Percentiles rank a stretch among this genome's conserved stretches.
These are phyloP conservation scores for Pithys albifrons DNA, from an alignment of 2,113 vertebrate genomes.

Conservation along the genomic window DNA sequence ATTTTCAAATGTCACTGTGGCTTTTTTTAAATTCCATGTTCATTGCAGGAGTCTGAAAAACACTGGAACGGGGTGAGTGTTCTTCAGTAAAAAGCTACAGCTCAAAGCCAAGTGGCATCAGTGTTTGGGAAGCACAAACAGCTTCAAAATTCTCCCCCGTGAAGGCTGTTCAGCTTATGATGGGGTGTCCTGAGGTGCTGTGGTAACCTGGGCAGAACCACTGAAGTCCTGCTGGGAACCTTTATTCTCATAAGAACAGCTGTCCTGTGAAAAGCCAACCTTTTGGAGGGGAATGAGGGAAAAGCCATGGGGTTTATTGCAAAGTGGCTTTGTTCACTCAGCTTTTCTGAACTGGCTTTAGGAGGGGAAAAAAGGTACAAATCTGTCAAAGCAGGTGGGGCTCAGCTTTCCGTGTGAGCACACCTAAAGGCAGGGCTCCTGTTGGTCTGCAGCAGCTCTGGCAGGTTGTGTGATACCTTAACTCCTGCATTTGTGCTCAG, in stretches of 20 bases:
- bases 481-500: background rate
- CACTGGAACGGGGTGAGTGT: no score
- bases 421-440: background rate
- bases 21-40: background rate
- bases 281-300: background rate
- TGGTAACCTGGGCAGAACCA: accelerated
- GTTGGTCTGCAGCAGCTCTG: background rate
- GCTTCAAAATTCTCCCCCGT: background rate
- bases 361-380: background rate
- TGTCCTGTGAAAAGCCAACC: background rate
- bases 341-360: background rate
- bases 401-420: background rate
- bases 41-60: background rate
- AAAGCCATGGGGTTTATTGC: background rate
- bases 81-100: no score
- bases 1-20: background rate
- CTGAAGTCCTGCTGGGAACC: accelerated
- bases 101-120: no score
- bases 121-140: background rate
- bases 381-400: accelerated
- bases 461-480: accelerated
- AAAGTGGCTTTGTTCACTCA: background rate
- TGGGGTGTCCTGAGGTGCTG: background rate
- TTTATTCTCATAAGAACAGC: accelerated
- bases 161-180: background rate